These are phyloP conservation scores for Tyrophagus putrescentiae DNA, from an alignment of 1,140 invertebrate species.

Conservation along the genomic window DNA sequence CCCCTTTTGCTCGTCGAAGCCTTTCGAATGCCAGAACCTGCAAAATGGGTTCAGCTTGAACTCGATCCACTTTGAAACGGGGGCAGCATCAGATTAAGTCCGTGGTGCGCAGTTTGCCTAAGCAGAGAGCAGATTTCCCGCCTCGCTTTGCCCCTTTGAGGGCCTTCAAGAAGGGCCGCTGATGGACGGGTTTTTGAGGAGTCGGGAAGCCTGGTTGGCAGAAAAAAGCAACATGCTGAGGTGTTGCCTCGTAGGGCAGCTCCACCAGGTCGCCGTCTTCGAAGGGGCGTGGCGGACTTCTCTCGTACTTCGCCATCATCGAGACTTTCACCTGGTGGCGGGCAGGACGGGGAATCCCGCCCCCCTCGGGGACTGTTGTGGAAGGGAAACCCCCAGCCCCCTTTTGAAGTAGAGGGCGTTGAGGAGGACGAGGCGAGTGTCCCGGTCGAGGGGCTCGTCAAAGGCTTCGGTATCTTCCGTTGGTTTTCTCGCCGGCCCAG, in stretches of 20 bases:
- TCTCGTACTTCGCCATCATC: neutral
- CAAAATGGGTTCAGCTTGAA: slow-evolving; percentile 2
- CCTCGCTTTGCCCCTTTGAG: neutral
- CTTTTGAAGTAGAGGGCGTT: slow-evolving; percentile 74
- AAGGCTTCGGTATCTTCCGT: slow-evolving; percentile 44
- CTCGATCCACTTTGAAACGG: neutral
- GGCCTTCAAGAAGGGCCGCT: too few species aligned
- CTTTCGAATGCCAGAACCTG: neutral
- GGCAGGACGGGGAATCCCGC: neutral
- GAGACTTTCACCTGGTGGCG: neutral
- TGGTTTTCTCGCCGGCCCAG: slow-evolving; percentile 52
- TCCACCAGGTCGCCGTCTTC: slow-evolving; percentile 2
- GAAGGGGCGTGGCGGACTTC: neutral
- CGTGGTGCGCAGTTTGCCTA: neutral
- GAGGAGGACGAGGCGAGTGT: slow-evolving; percentile 44
- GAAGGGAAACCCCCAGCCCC: slow-evolving; percentile 53
- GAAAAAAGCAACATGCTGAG: slow-evolving; percentile 4
- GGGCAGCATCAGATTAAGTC: neutral
- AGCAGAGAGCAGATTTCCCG: neutral
- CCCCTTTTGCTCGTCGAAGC: neutral
- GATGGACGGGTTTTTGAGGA: too few species aligned
- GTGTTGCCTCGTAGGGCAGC: neutral
- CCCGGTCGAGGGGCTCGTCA: neutral
- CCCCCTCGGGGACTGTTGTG: slow-evolving; percentile 29
- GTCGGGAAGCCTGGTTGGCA: neutral